Evolutionary conservation across 1,140 invertebrate species (phyloP), one percentile per base, ranked within the genome.

Genomic region (Tribolium madens): DNA sequence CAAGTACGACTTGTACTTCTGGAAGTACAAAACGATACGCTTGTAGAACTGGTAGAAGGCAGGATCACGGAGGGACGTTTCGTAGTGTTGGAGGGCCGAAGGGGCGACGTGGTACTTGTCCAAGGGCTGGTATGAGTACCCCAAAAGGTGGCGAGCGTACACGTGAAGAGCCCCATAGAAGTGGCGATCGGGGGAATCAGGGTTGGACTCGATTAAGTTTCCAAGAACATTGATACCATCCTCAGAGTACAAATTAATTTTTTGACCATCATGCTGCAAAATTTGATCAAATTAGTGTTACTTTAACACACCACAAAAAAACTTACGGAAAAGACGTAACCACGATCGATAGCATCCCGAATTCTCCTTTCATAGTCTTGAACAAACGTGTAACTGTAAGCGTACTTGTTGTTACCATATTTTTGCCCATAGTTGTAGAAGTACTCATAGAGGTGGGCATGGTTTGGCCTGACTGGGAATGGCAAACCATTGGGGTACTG

Each of bases 11-110:
- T 80, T 70, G 77, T 80, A 79, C 42, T 86, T 83, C 2, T 85
- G 74, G 78, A 88, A 89, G 69, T 86, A 86, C 76, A 88, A 82
- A 26, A 86, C 81, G 76, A 91, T 85, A 77, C 88, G 87, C 81
- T 91, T 89, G 83, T 87, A 87, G 80, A 92, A 86, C 72, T 87
- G 88, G 87, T 91, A 93, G 88, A 90, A 92, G 60, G 90, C 86
- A 7, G 92, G 92, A 84, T 93, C 92, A 53, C 92, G 89, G 72
- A 92, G 81, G 77, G 89, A 89, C 17, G 92, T 92, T 76, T 88
- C 87, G 68, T 84, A 87, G 78, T 88, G 86, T 76, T 89, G 85
- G 52, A 89, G 80, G 9, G 86, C 83, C 1, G 83, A 82, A 31
- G 84, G 84, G 10, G 78, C 83, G 53, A 86, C 81, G 18, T 86